These are phyloP conservation scores for Limnephilus auricula DNA, from an alignment of 2,888 invertebrate species.

Conservation along the genomic window DNA sequence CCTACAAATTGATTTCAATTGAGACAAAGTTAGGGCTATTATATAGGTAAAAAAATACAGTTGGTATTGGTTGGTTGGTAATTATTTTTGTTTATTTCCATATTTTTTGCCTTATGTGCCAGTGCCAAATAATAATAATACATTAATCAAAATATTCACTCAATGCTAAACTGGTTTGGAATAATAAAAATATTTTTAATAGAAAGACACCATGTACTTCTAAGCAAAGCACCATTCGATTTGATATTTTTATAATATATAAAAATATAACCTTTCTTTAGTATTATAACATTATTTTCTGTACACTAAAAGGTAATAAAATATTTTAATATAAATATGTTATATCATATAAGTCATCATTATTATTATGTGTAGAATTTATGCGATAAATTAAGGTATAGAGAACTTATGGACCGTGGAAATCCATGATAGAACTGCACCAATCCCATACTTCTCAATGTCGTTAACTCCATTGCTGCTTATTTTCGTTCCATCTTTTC, in stretches of 20 bases:
- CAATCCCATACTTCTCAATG: conserved; percentile 43
- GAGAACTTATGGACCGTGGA: not conserved
- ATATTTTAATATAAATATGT: not conserved
- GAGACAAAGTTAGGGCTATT: not conserved
- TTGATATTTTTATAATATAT: too few species aligned
- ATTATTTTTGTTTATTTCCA: too few species aligned
- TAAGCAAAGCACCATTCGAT: too few species aligned
- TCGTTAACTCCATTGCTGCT: conserved; percentile 30
- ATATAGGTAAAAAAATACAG: not conserved
- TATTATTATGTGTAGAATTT: not conserved
- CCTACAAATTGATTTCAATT: not conserved
- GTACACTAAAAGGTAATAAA: not conserved
- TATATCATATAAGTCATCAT: too few species aligned
- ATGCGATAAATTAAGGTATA: conserved; percentile 3
- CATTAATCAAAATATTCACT: too few species aligned
- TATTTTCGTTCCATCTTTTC: conserved; percentile 22
- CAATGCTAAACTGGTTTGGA: too few species aligned
- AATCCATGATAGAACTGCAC: conserved; percentile 44
- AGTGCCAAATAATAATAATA: too few species aligned
- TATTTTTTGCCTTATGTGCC: too few species aligned
- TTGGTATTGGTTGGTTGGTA: not conserved
- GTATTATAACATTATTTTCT: too few species aligned
- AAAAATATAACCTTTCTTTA: too few species aligned
- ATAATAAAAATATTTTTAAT: too few species aligned
- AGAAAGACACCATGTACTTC: too few species aligned